Evolutionary conservation across 2,113 vertebrate species (phyloP), one percentile per base, ranked within the genome.

Genomic region (Tringa solitaria): DNA sequence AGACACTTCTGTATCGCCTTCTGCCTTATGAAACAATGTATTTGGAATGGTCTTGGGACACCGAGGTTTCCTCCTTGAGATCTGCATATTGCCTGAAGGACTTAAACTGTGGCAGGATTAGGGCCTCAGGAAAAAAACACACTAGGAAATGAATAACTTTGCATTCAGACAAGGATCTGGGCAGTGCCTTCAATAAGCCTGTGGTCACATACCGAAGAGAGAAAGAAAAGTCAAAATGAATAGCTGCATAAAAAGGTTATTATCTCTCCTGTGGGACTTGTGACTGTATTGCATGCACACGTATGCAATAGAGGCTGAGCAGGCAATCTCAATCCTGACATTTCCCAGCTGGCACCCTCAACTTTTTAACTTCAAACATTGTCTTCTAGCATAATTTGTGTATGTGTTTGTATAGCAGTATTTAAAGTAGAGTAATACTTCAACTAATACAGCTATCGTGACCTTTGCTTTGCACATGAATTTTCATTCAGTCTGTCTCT

Each of bases 401-500:
- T 41, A 65, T 5, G 15, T 56, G 33, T 64, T 81, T 77, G 84
- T 70, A n/a, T 14, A 87, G 72, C 57, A 70, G 41, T 74, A 68
- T 68, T 83, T 84, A 21, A 95, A 87, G n/a, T 13, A 78, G 30
- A 51, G 22, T 61, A 95, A 84, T 64, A 41, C 54, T 73, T 91
- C 82, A 93, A 39, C 27, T 80, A 26, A 78, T 56, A 75, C 8
- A 73, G 48, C 59, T 77, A 60, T 22, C 3, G 7, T 37, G 50
- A 93, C 80, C 79, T 90, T 92, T 86, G 51, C 53, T 93, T 78
- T 75, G 43, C 60, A 84, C 43, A 57, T 60, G 14, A 78, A 90
- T 94, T 96, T 94, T 90, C 72, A 72, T 88, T 92, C 57, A 70
- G 26, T 72, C 37, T 93, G 64, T 86, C 87, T 78, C 76, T 94